Base-by-base conservation (phyloP, 1,140 invertebrate genomes). In the Hermetia illucens region DNA sequence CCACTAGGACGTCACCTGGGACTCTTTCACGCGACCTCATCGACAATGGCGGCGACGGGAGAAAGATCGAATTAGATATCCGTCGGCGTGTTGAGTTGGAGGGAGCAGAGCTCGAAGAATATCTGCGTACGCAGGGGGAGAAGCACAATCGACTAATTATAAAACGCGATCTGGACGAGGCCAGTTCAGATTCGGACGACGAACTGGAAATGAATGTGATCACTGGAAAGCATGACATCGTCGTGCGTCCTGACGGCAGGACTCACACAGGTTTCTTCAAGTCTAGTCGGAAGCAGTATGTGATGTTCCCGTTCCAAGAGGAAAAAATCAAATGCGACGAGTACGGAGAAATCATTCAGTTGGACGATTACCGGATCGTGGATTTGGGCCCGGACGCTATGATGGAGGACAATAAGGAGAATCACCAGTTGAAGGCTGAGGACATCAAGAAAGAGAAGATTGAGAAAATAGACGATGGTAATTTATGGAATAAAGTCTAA, bases 291-390 rank as follows among this genome's bases (percentile, higher is more conserved):
- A 85, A 91, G 39, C 82, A 90, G 45, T 86, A 93, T 64, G 91
- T 92, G 1, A 96, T 98, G 85, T 98, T 91, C 64, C 94, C 93
- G 2, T 90, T 81, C 51, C 72, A 82, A 33, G 93, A 97, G 63
- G 92, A 96, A 49, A 88, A 70, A 25, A 74, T 92, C 1, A 84
- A 91, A 61, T 80, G 74, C 55, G 92, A 96, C 53, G 90, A 96
- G 55, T 96, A 96, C 59, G 92, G 92, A 1, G 91, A 96, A 68
- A 79, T 92, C 32, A 90, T 96, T 21, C 78, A 83, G 62, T 72
- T 82, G 5, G 88, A 93, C 70, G 87, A 92, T 59, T 93, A 89
- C 54, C 78, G 81, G 52, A 70, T 90, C 38, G 72, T 78, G 3
- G 87, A 91, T 44, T 38, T 54, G 9, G 41, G 45, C 15, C 33